These are phyloP conservation scores for Anabacerthia variegaticeps DNA, from an alignment of 2,797 vertebrate genomes.

Conservation along the genomic window DNA sequence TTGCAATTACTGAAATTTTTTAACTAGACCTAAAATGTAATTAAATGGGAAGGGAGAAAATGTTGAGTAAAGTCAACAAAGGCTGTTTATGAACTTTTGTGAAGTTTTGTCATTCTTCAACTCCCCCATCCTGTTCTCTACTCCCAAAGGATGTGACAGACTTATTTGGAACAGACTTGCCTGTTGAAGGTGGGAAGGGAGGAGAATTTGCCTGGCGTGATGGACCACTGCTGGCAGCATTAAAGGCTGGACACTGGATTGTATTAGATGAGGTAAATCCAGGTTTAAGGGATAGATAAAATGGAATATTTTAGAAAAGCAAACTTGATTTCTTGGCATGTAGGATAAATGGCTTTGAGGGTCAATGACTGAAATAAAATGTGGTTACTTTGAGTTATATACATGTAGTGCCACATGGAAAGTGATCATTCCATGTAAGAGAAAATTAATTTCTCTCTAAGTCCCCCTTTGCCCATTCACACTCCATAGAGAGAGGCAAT, in stretches of 20 bases:
- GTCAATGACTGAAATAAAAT: not conserved
- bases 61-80: not conserved
- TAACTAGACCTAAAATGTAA: not conserved
- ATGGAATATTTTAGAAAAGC: not conserved
- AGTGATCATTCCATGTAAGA: not conserved
- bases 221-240: constrained; percentile 90
- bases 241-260: constrained; percentile 96
- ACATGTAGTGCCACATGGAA: not conserved
- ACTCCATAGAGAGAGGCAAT: not conserved
- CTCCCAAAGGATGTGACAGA: constrained; percentile 91
- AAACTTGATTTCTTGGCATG: not conserved
- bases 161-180: constrained; percentile 95
- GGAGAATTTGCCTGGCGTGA: constrained; percentile 97
- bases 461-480: not conserved
- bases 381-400: not conserved
- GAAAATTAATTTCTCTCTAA: not conserved
- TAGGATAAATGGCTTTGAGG: not conserved
- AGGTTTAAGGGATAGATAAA: not conserved
- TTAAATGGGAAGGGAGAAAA: not conserved
- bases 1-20: not conserved
- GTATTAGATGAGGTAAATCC: constrained; percentile 91
- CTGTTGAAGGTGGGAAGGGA: constrained; percentile 96
- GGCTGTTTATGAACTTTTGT: not conserved
- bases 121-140: not conserved
- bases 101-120: not conserved